Base-by-base conservation (phyloP, 2,113 vertebrate species). In the Notothenia rossii region DNA sequence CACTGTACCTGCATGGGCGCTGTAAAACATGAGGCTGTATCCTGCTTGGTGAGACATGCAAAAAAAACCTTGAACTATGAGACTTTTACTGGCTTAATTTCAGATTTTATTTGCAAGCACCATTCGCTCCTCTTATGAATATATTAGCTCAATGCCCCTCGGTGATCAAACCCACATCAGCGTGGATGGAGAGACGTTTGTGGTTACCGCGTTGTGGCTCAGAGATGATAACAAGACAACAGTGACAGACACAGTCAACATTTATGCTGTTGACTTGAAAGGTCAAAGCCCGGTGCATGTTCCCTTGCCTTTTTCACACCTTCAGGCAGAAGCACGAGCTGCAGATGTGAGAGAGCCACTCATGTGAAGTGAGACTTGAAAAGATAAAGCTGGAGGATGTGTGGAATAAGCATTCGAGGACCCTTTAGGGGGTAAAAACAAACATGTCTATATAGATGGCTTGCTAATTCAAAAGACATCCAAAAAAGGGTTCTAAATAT, bases 351-450 rank as follows among this genome's bases (percentile, higher is more conserved):
- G 80, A 81, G 80, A 91, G 87, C 64, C 88, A 88, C 81, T 91
- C 84, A 75, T 85, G 86, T 91, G 91, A 88, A 90, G 86, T 86
- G 90, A 89, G 85, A 90, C 83, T 85, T 90, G 85, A 85, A 85
- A 81, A 79, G 60, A 55, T 40, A 86, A 75, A 56, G 76, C 82
- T 66, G 45, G 45, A 78, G 82, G 86, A 70, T 73, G 79, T 76
- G 62, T 53, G 64, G 75, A 84, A 87, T 72, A 68, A 83, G 60
- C 56, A 65, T 86, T 77, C 75, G 61, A 67, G 60, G 69, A 78
- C 65, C 71, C 53, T 79, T 75, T 8, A 15, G 22, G 20, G 54
- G 49, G 64, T 40, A 18, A 7, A 72, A 58, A 33, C 59, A 79
- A 80, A 67, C 77, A 71, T 33, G 15, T 68, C 49, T 77, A 80